phyloP scores from a whole-genome alignment of 2,888 invertebrate species.

The Elegia similella region DNA sequence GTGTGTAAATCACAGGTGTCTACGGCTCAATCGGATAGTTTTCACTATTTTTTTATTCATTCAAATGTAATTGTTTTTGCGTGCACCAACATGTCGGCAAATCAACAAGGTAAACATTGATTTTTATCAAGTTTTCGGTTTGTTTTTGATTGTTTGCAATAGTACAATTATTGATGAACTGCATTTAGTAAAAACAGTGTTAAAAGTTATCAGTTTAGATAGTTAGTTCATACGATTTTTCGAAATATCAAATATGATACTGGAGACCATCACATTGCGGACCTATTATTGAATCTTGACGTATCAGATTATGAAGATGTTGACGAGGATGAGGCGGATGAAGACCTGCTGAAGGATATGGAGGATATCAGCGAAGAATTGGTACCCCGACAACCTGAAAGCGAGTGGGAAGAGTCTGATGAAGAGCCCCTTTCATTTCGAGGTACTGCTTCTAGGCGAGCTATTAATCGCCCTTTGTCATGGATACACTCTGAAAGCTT shows the following conservation, averaged over 20 bases:
- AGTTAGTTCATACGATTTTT: background rate
- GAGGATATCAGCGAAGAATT: slow-evolving; percentile 7
- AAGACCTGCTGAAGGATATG: background rate
- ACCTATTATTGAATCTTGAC: slow-evolving; percentile 3
- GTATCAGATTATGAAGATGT: slow-evolving; percentile 8
- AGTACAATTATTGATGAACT: background rate
- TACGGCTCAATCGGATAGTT: too few relatives aligned
- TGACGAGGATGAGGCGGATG: slow-evolving; percentile 13
- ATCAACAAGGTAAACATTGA: too few relatives aligned
- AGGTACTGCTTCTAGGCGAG: background rate
- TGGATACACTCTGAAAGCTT: background rate
- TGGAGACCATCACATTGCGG: background rate
- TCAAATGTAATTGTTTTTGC: too few relatives aligned
- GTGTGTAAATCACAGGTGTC: background rate
- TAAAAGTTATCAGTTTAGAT: background rate
- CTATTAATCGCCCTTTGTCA: background rate
- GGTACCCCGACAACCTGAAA: background rate
- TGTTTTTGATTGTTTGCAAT: too few relatives aligned
- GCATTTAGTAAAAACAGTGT: background rate
- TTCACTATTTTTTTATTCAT: too few relatives aligned
- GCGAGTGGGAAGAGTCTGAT: slow-evolving; percentile 10
- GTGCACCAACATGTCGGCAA: too few relatives aligned
- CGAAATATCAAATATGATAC: background rate
- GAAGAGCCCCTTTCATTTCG: slow-evolving; percentile 1
- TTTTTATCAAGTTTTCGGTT: too few relatives aligned